Base-by-base conservation (phyloP, 2,797 vertebrate species). In the Columba guinea region DNA sequence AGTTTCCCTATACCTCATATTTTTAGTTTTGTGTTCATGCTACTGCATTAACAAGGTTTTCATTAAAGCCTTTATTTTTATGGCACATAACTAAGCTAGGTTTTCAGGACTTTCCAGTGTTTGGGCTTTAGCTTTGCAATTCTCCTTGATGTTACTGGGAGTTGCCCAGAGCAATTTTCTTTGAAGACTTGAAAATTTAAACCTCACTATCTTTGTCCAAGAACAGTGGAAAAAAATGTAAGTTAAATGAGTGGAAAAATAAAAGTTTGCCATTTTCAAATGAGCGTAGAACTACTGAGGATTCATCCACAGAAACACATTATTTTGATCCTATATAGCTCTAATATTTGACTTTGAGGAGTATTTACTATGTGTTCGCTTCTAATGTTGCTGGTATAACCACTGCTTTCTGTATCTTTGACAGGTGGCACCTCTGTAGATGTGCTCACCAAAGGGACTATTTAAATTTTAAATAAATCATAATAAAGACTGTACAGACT, bases 181-280 rank as follows among this genome's bases (percentile, higher is more conserved):
- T 89, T 76, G 41, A 93, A 89, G 74, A 73, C n/a, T 79, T 90
- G 73, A 92, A 95, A 91, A 79, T 67, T n/a, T 53, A 83, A 91
- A 35, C n/a, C 28, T 89, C 21, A 5, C 23, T 92, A 8, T 77
- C 80, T 85, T 90, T 92, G 41, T 76, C 41, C 59, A 82, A 41
- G 28, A 92, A 71, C 15, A 95, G 46, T 30, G 26, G 51, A 20
- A 68, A 76, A 70, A 8, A 21, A 46, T 7, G 11, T 32, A 59
- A 77, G 48, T 2, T 81, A 82, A 71, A 91, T 73, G 15, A 75
- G 19, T 74, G 52, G 35, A 77, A 93, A 86, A 85, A 73, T 7
- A 65, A 35, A 84, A 67, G 14, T 86, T 39, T 62, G 3, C 5
- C 16, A 4, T 76, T 90, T 94, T 89, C 64, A 94, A 73, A 89